A percentile compares a stretch with the other conserved stretches of the same genome.
These are phyloP conservation scores for Perca schrenkii DNA, from an alignment of 2,113 vertebrate species.

Conservation along the genomic window DNA sequence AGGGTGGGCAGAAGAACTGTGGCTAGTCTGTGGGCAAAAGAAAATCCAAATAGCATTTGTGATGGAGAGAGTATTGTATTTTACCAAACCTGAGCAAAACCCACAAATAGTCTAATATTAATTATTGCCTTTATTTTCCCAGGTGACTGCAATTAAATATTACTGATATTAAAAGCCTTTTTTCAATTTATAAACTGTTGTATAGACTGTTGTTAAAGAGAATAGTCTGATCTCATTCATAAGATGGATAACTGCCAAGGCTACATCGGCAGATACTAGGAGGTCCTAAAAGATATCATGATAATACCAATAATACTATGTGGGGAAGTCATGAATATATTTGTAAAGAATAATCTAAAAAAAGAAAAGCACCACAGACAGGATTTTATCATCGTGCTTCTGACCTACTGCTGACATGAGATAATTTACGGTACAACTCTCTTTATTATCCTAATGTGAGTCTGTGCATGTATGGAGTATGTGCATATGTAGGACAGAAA, in stretches of 20 bases:
- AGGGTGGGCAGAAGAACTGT: slow-evolving; percentile 46
- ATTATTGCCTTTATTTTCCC: neutral
- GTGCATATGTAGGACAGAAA: neutral
- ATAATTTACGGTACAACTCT: neutral
- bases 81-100: slow-evolving; percentile 1
- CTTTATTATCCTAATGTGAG: neutral
- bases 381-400: slow-evolving; percentile 1
- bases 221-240: slow-evolving; percentile 5
- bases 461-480: neutral
- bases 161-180: neutral
- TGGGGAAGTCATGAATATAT: slow-evolving; percentile 29
- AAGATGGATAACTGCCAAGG: slow-evolving; percentile 1
- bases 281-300: slow-evolving; percentile 10
- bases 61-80: neutral
- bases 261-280: slow-evolving; percentile 1
- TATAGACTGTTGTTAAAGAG: neutral
- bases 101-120: neutral
- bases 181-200: neutral
- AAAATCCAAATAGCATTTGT: slow-evolving; percentile 44
- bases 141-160: neutral
- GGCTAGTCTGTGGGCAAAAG: slow-evolving; percentile 35
- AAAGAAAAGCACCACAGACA: neutral
- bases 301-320: slow-evolving; percentile 16
- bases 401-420: slow-evolving; percentile 14
- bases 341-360: neutral